Evolutionary conservation across 2,113 vertebrate species (phyloP).

Genomic region (Erpornis zantholeuca): DNA sequence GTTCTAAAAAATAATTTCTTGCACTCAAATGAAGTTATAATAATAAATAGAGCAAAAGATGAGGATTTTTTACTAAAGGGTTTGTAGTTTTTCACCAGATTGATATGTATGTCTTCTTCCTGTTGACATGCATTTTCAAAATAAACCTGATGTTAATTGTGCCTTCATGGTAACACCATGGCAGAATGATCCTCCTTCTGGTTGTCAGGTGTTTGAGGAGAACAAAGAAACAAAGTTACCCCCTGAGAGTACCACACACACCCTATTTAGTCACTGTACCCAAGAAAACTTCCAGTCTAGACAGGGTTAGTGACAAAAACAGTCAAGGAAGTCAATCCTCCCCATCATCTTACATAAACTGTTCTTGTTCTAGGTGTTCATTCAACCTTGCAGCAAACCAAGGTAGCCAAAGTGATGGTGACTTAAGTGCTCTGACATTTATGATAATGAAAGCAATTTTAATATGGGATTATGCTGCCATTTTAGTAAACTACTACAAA

Average conservation of each 20-base stretch:
- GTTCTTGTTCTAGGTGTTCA: neutral
- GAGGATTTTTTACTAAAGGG: neutral
- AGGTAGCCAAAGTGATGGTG: neutral
- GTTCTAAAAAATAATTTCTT: neutral
- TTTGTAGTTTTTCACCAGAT: neutral
- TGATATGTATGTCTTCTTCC: neutral
- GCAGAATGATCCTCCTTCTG: neutral
- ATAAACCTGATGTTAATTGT: neutral
- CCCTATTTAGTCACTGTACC: neutral
- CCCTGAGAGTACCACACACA: neutral
- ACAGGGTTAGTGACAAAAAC: neutral
- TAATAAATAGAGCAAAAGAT: neutral
- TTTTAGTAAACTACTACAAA: neutral
- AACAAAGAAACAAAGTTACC: neutral
- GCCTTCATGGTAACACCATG: neutral
- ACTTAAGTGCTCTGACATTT: neutral
- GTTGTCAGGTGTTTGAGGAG: neutral
- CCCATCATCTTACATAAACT: rapidly evolving
- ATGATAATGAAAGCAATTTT: neutral
- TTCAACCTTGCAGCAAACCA: neutral
- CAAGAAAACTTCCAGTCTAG: neutral
- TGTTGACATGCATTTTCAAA: neutral
- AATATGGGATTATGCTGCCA: neutral
- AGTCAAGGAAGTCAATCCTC: neutral
- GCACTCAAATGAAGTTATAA: neutral